Conservation (phyloP, 2,888 invertebrate genomes). For the Tenthredo distinguenda region DNA sequence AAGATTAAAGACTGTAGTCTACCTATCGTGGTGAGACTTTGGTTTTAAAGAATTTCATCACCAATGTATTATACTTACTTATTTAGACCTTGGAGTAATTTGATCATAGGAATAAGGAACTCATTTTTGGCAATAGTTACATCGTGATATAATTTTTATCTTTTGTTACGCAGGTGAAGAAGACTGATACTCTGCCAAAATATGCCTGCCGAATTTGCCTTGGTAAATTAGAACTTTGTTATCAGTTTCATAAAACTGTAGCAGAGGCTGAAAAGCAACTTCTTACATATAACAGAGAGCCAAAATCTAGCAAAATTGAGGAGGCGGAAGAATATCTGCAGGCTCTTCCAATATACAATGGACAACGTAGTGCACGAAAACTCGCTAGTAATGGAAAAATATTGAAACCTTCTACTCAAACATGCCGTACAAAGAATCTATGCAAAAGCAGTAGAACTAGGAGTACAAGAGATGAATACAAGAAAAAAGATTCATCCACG, state of each 20-base stretch:
- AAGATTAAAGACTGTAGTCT: not conserved
- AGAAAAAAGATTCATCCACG: not conserved
- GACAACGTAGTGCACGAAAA: not conserved
- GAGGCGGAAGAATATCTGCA: not conserved
- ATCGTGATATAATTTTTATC: not conserved
- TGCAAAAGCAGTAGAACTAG: not conserved
- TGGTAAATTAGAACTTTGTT: conserved; percentile 50
- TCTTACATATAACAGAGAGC: not conserved
- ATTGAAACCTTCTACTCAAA: not conserved
- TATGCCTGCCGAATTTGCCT: conserved; percentile 53
- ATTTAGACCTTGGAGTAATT: not conserved
- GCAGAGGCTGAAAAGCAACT: conserved; percentile 40
- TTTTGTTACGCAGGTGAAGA: conserved; percentile 38
- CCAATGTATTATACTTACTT: not conserved
- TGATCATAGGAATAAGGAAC: not conserved
- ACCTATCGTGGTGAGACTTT: not conserved
- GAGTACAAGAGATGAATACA: not conserved
- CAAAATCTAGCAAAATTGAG: not conserved
- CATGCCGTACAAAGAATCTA: not conserved
- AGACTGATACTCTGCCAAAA: conserved; percentile 51
- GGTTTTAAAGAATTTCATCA: not conserved
- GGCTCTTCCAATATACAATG: not conserved
- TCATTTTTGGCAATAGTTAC: not conserved
- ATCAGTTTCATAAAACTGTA: conserved; percentile 55
- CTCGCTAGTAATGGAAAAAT: not conserved